Percentiles rank a stretch among this genome's conserved stretches.
Evolutionary conservation across 2,797 vertebrate genomes (phyloP).

Genomic region (Lagorchestes hirsutus): DNA sequence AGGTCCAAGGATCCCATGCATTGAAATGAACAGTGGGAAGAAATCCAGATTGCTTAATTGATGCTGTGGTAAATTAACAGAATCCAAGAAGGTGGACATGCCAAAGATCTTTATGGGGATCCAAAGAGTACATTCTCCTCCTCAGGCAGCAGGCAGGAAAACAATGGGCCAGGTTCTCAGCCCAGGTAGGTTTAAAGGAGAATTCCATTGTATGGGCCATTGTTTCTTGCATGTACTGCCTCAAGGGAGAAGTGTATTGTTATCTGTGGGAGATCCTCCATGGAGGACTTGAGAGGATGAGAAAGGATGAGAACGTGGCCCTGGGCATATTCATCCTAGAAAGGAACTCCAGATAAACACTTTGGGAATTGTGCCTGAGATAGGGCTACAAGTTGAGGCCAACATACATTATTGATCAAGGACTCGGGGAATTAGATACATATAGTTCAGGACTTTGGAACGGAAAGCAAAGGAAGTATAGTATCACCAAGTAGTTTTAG

Average conservation of each 20-base stretch:
- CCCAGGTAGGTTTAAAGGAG: constrained; percentile 50
- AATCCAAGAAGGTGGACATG: constrained; percentile 73
- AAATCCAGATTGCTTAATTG: constrained; percentile 79
- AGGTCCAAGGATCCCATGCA: constrained; percentile 75
- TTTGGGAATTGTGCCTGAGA: constrained; percentile 37
- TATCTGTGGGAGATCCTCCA: constrained; percentile 65
- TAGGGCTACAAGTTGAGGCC: constrained; percentile 45
- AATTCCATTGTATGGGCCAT: constrained; percentile 71
- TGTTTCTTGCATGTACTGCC: constrained; percentile 78
- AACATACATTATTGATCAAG: constrained; percentile 31
- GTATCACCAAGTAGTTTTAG: not conserved
- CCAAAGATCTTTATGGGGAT: constrained; percentile 68
- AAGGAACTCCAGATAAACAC: constrained; percentile 54
- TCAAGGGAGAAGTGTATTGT: constrained; percentile 69
- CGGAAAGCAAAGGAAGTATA: not conserved
- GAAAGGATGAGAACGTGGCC: constrained; percentile 69
- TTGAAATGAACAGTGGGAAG: constrained; percentile 72
- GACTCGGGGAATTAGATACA: constrained; percentile 4
- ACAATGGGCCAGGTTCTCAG: constrained; percentile 73
- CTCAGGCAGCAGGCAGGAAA: constrained; percentile 65
- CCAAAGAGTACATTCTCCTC: constrained; percentile 73
- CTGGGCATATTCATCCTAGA: constrained; percentile 55
- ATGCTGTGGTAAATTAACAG: constrained; percentile 57
- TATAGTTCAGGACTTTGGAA: constrained; percentile 11
- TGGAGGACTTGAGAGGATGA: constrained; percentile 56